Evolutionary conservation across 1,140 invertebrate species (phyloP).

Genomic region (Ooceraea biroi): DNA sequence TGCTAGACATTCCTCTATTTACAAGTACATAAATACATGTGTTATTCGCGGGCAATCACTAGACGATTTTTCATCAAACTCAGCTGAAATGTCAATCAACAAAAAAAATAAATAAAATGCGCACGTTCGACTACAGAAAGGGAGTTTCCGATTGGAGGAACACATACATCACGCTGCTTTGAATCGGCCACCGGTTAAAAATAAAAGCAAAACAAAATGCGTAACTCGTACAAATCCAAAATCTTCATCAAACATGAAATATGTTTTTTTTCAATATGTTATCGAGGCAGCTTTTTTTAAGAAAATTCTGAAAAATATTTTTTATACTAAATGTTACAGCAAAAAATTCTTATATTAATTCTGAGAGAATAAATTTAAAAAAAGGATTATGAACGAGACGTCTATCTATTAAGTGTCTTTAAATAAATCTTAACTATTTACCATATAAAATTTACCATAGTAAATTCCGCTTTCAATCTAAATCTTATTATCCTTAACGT

Average conservation of each 20-base stretch:
- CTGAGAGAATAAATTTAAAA: neutral
- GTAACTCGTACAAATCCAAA: neutral
- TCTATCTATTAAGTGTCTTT: neutral
- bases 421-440: neutral
- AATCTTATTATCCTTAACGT: neutral
- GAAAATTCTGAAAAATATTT: neutral
- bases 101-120: neutral
- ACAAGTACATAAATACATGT: constrained; percentile 6
- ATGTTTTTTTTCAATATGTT: neutral
- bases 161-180: neutral
- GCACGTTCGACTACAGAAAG: neutral
- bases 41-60: constrained; percentile 11
- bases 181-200: neutral
- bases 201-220: constrained; percentile 2
- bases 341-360: neutral
- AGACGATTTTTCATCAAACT: constrained; percentile 18
- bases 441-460: neutral
- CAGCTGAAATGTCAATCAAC: neutral
- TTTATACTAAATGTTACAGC: constrained; percentile 4
- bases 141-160: neutral
- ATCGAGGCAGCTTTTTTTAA: too few species aligned
- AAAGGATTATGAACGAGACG: neutral
- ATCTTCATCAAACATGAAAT: neutral
- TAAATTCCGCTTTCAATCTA: neutral
- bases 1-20: constrained; percentile 40